Evolutionary conservation across 2,888 invertebrate species (phyloP), one percentile per base, ranked within the genome.

Genomic region (Lasiommata megera): DNA sequence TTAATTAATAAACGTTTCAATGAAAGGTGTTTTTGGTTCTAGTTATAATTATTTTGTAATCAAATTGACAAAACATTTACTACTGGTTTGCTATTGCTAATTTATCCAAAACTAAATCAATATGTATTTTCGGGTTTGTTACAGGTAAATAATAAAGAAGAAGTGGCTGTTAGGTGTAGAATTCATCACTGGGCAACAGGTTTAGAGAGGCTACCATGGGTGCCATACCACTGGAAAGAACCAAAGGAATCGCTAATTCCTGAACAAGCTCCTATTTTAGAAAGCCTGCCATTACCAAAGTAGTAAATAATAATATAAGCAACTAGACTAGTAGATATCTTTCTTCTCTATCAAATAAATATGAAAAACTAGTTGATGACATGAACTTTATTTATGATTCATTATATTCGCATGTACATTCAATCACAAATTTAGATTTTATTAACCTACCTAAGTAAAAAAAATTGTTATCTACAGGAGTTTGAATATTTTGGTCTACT

Each of bases 181-280:
- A 92, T 97, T 54, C 94, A 95, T 76, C 97, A 97, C 74, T 95
- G 95, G 94, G 93, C 94, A 56, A 93, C 93, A 3, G 92, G 94
- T 2, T 80, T 91, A 36, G 93, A 95, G 3, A 88, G 93, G 57
- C 71, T 95, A 18, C 87, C 84, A 1, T 83, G 81, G 81, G 77
- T 70, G 14, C 79, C 82, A 54, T 65, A 90, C 23, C 92, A 92
- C 72, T 94, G 93, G 93, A 91, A 89, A 65, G 79, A 87, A 67
- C 85, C 90, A 6, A 70, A 74, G 14, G 93, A 93, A 63, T 82
- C 94, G 0, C 82, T 96, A 18, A 93, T 95, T 53, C 84, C 88
- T 1, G 89, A 89, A 66, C 90, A 91, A 75, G 87, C 88, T 34
- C 69, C 76, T 12, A 73, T 78, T 16, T 74, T 91, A 63, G 80